Conservation (phyloP, 1,140 invertebrate species). For the Papilio glaucus region DNA sequence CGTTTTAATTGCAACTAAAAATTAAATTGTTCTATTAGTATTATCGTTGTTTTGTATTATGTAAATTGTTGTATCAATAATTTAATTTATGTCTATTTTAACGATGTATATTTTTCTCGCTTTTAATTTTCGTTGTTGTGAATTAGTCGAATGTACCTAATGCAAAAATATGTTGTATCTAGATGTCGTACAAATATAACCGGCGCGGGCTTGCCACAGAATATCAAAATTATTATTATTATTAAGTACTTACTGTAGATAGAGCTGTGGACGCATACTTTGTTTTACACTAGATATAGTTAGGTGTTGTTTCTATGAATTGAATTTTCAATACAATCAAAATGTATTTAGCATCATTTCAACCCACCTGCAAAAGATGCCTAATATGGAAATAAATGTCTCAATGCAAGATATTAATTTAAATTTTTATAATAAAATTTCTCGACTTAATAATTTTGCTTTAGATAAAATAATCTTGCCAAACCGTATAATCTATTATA, state of each 20-base stretch:
- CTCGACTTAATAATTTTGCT: background rate
- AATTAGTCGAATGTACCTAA: slow-evolving; percentile 58
- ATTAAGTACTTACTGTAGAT: slow-evolving; percentile 48
- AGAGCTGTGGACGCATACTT: slow-evolving; percentile 44
- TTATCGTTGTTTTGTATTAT: slow-evolving; percentile 81
- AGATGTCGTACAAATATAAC: slow-evolving; percentile 51
- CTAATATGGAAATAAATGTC: background rate
- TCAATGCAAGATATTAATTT: slow-evolving; percentile 4
- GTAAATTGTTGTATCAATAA: slow-evolving; percentile 74
- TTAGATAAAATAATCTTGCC: slow-evolving; percentile 27
- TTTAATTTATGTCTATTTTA: slow-evolving; percentile 74
- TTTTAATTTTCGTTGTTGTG: slow-evolving; percentile 63
- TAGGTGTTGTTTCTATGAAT: slow-evolving; percentile 40
- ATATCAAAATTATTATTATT: slow-evolving; percentile 51
- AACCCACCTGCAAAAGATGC: slow-evolving; percentile 25
- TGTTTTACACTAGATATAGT: slow-evolving; percentile 59
- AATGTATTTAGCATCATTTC: slow-evolving; percentile 7
- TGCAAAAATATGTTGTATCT: slow-evolving; percentile 47
- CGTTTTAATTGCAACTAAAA: slow-evolving; percentile 71
- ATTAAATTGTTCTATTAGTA: slow-evolving; percentile 73
- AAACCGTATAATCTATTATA: background rate
- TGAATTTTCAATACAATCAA: slow-evolving; percentile 10
- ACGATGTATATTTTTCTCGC: slow-evolving; percentile 70
- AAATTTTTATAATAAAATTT: background rate
- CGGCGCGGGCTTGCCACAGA: slow-evolving; percentile 69